Evolutionary conservation across 2,888 invertebrate genomes (phyloP), one percentile per base, ranked within the genome.

Genomic region (Folsomia candida): DNA sequence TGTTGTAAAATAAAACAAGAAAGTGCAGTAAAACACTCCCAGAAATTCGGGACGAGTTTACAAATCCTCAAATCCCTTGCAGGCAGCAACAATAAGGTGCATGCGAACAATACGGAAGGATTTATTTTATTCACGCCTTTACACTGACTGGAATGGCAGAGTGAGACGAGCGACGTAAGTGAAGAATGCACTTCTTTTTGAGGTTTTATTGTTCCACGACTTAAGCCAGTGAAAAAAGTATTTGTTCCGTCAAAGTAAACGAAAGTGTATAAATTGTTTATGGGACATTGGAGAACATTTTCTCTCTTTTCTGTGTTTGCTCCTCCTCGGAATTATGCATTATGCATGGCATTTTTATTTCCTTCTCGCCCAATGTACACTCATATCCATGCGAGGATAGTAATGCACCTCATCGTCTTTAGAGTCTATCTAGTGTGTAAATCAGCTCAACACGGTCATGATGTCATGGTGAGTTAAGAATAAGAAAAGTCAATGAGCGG

Each of bases 391-490:
- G 59, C 25, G 22, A 59, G 9, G 9, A 47, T 11, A 18, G 18
- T 57, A 57, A n/a, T n/a, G 22, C 57, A 22, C 22, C 26, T 24
- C 20, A 6, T 18, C 59, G 4, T 59, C 25, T 59, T 59, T 26
- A 3, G 14, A 18, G 6, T 3, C 54, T 54, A 22, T 3, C 18
- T 22, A 54, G 18, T 59, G 26, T 11, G 6, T 59, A 59, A 59
- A 59, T 59, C 25, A 59, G 25, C 59, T 59, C 59, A 59, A 59
- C 59, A 24, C 59, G 25, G 25, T 59, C 26, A n/a, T 26, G 24
- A 59, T 59, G 59, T 59, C 59, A 59, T 26, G 59, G 59, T 24
- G 59, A 4, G 59, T 59, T 59, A 59, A 59, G 59, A 59, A 59
- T 24, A 11, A 20, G 20, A 59, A 20, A 59, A 25, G 59, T 59